These are phyloP conservation scores for Heliconius sara DNA, from an alignment of 2,888 invertebrate species.

Conservation along the genomic window DNA sequence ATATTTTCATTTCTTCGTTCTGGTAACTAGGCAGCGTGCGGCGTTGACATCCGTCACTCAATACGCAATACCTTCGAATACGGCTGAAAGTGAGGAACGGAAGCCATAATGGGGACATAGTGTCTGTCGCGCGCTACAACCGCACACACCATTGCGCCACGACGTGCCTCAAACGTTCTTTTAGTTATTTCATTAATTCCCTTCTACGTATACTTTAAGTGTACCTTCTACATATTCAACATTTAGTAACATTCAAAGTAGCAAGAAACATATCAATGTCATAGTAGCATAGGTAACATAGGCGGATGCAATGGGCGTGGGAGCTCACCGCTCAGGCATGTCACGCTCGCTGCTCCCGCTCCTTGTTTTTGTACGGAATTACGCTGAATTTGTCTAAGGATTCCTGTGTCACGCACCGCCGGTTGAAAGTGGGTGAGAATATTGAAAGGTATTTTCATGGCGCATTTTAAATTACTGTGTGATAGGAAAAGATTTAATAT, in stretches of 20 bases:
- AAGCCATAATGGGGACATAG: too few species aligned
- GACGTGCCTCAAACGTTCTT: too few species aligned
- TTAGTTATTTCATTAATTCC: too few species aligned
- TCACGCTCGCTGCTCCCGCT: constrained; percentile 54
- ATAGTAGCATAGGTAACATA: not conserved
- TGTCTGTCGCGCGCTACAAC: too few species aligned
- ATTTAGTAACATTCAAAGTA: not conserved
- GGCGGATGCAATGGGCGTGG: constrained; percentile 58
- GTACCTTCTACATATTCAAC: not conserved
- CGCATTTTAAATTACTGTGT: not conserved
- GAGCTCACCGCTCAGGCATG: constrained; percentile 52
- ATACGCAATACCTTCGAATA: too few species aligned
- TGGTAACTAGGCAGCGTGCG: too few species aligned
- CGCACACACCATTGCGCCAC: too few species aligned
- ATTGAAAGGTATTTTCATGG: not conserved
- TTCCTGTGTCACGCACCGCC: constrained; percentile 19
- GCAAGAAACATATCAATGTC: constrained; percentile 4
- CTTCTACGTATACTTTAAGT: not conserved
- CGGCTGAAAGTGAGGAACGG: too few species aligned
- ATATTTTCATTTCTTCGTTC: too few species aligned
- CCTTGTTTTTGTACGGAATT: constrained; percentile 50
- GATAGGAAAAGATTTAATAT: not conserved
- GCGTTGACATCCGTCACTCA: too few species aligned
- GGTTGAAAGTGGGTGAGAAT: constrained; percentile 12
- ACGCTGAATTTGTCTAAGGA: constrained; percentile 41